Base-by-base conservation (phyloP, 2,888 invertebrate genomes). In the Acleris laterana region DNA sequence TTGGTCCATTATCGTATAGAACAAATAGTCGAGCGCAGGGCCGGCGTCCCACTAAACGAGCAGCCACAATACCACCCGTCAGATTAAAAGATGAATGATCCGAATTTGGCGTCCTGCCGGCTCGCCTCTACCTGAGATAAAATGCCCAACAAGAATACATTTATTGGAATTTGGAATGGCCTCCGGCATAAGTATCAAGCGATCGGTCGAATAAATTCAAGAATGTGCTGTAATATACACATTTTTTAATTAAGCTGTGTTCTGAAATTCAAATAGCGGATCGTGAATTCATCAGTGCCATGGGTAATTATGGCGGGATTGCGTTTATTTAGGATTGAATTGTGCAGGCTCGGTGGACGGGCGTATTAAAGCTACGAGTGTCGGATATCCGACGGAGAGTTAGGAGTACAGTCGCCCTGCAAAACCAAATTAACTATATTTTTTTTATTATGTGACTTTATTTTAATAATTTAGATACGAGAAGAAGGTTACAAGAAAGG, bases 11-110 rank as follows among this genome's bases (percentile, higher is more conserved):
- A 44, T 44, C 28, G 71, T 70, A 69, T 75, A 77, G 75, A 79
- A 82, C 80, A 82, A 81, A 83, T 72, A 77, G 74, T 65, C 74
- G n/a, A n/a, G 7, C 74, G 69, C 69, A 68, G 71, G 38, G 58
- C 65, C 68, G 62, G 71, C 68, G 70, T 72, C 70, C 71, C 77
- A 79, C 79, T 76, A 80, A 80, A 82, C 75, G 77, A 74, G 77
- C 74, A 68, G 75, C 78, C 76, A 90, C 91, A 91, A 91, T 90
- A 90, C 90, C 84, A 83, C 78, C 79, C 82, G 92, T 93, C 93
- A 89, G 91, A 90, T 90, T 88, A 87, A 82, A 91, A 92, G 91
- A 93, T 89, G 88, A 92, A 93, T 93, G 90, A 86, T 89, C 86
- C 82, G 78, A 82, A 87, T 84, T 86, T 74, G 84, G 81, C 82